Evolutionary conservation across 2,797 vertebrate species (phyloP).

Genomic region (Lophius americanus): DNA sequence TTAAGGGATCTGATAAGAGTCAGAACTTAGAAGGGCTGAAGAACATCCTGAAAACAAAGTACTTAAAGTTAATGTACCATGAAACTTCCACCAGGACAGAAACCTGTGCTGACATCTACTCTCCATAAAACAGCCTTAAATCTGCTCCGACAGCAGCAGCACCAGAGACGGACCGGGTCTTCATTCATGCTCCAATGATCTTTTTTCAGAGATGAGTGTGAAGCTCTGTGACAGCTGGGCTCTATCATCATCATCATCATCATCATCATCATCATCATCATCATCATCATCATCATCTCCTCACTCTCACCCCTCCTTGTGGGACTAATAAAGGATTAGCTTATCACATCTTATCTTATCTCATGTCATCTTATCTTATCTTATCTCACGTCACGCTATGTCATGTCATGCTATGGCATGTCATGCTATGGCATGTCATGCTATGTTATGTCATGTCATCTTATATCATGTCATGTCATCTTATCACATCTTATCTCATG

Average conservation of each 20-base stretch:
- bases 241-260: neutral
- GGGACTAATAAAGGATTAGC: too few relatives aligned
- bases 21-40: slow-evolving; percentile 63
- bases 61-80: slow-evolving; percentile 80
- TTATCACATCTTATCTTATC: too few relatives aligned
- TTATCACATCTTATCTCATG: too few relatives aligned
- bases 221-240: too few relatives aligned
- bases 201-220: too few relatives aligned
- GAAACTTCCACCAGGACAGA: slow-evolving; percentile 77
- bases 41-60: slow-evolving; percentile 74
- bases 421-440: too few relatives aligned
- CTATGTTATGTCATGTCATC: too few relatives aligned
- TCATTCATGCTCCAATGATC: slow-evolving; percentile 33
- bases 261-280: neutral
- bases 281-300: neutral
- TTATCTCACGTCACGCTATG: too few relatives aligned
- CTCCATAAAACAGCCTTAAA: slow-evolving; percentile 70
- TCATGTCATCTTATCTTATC: too few relatives aligned
- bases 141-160: slow-evolving; percentile 45
- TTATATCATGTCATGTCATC: too few relatives aligned
- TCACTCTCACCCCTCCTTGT: too few relatives aligned
- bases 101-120: slow-evolving; percentile 67
- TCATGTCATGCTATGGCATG: too few relatives aligned
- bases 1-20: slow-evolving; percentile 67
- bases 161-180: slow-evolving; percentile 46